phyloP scores from a whole-genome alignment of 1,140 invertebrate genomes.

The Papilio glaucus region DNA sequence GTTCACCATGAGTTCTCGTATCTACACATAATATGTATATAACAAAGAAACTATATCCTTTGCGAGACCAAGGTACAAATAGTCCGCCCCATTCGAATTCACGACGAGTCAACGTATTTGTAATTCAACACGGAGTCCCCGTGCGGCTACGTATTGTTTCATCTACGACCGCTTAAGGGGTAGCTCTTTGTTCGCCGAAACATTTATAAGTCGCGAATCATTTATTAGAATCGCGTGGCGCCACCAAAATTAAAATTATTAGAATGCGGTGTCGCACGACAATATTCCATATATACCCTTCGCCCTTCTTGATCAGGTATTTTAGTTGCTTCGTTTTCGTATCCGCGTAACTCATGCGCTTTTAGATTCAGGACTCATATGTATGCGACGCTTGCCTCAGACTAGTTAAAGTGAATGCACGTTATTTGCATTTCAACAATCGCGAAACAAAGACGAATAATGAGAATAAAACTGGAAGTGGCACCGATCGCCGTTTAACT shows the following conservation, averaged over 20 bases:
- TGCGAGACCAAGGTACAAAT: slow-evolving; percentile 55
- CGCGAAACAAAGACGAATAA: slow-evolving; percentile 37
- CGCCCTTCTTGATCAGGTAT: slow-evolving; percentile 4
- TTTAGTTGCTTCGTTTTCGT: not conserved
- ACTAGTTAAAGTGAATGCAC: slow-evolving; percentile 38
- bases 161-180: slow-evolving; percentile 71
- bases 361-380: not conserved
- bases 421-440: slow-evolving; percentile 38
- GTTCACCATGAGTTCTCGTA: slow-evolving; percentile 46
- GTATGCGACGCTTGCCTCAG: slow-evolving; percentile 35
- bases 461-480: slow-evolving; percentile 37
- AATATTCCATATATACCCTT: not conserved
- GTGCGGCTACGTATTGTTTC: slow-evolving; percentile 75
- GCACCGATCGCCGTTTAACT: slow-evolving; percentile 37
- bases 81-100: slow-evolving; percentile 75
- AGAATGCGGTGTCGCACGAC: slow-evolving; percentile 37
- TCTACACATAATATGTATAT: slow-evolving; percentile 54
- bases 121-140: slow-evolving; percentile 77
- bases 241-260: slow-evolving; percentile 55
- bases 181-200: slow-evolving; percentile 62
- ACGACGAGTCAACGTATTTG: slow-evolving; percentile 78
- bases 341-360: slow-evolving; percentile 16
- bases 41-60: slow-evolving; percentile 65
- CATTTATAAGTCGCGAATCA: slow-evolving; percentile 67
- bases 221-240: slow-evolving; percentile 54